phyloP scores from a whole-genome alignment of 2,888 invertebrate species.

The Spilarctia lutea region DNA sequence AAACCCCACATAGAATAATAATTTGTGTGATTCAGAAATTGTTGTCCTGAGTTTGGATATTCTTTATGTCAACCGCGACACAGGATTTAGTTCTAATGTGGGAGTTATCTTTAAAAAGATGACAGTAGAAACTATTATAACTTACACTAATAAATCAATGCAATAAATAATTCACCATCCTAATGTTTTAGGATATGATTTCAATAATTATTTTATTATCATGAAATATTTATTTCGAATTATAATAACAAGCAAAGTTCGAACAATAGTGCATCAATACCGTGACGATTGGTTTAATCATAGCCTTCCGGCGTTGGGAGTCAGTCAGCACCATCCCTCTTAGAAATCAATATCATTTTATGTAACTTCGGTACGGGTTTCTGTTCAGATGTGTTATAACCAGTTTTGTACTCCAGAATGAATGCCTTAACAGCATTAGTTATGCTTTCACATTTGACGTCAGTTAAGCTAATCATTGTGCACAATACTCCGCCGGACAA shows the following conservation, averaged over 20 bases:
- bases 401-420: neutral
- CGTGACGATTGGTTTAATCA: too few species aligned
- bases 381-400: neutral
- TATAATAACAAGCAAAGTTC: neutral
- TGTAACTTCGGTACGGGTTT: neutral
- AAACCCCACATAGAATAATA: too few species aligned
- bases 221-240: slow-evolving; percentile 5
- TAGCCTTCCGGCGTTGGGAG: neutral
- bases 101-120: too few species aligned
- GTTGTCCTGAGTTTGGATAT: too few species aligned
- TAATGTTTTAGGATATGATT: neutral
- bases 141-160: too few species aligned
- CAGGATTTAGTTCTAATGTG: too few species aligned
- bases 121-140: too few species aligned
- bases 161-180: too few species aligned
- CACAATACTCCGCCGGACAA: neutral
- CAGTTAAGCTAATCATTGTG: slow-evolving; percentile 2
- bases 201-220: slow-evolving; percentile 4
- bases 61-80: too few species aligned
- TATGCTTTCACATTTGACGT: neutral
- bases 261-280: neutral
- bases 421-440: neutral
- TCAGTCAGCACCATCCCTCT: neutral
- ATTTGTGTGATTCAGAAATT: too few species aligned
- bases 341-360: neutral